Conservation (phyloP, 1,140 invertebrate genomes). For the Archivesica marissinica region DNA sequence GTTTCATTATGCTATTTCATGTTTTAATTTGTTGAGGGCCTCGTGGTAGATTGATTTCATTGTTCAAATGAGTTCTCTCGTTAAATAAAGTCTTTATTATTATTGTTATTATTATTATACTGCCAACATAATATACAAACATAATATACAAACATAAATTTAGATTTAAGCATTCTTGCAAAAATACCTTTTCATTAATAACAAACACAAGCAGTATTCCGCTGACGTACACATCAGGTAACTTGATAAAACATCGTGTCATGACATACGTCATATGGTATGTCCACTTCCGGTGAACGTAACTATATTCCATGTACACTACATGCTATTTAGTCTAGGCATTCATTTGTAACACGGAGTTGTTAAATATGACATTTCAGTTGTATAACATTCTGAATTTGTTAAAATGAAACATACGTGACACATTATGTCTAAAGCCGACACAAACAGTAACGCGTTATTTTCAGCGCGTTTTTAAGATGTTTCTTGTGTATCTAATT, state of each 20-base stretch:
- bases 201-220: neutral
- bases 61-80: too few species aligned
- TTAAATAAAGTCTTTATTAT: too few species aligned
- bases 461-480: neutral
- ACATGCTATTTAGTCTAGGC: neutral
- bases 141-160: too few species aligned
- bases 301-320: neutral
- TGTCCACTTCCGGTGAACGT: neutral
- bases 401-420: conserved; percentile 11
- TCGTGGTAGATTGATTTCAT: too few species aligned
- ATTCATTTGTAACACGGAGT: neutral
- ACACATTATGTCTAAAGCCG: neutral
- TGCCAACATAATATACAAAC: too few species aligned
- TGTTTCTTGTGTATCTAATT: conserved; percentile 4
- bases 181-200: neutral
- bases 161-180: too few species aligned
- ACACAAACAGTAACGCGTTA: neutral
- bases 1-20: too few species aligned
- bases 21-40: too few species aligned
- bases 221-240: neutral
- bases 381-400: conserved; percentile 23
- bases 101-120: too few species aligned
- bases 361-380: conserved; percentile 39
- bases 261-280: neutral
- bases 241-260: neutral